Base-by-base conservation (phyloP, 1,140 invertebrate species). In the Holotrichia oblita region DNA sequence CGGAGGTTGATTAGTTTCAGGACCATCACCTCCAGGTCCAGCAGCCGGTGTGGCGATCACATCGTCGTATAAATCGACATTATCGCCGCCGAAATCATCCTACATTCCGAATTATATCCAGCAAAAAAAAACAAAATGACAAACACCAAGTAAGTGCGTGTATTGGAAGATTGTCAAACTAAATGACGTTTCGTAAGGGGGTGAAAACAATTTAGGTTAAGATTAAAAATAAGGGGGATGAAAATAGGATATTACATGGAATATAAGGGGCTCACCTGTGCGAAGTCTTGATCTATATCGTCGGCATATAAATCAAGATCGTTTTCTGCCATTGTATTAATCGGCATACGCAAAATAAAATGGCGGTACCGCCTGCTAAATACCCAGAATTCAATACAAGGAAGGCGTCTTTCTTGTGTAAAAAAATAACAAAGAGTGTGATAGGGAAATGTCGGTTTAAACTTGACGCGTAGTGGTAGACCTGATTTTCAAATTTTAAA, bases 221-320 rank as follows among this genome's bases (percentile, higher is more conserved):
- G n/a, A n/a, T n/a, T n/a, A n/a, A n/a, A n/a, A n/a, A n/a, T n/a
- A n/a, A n/a, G n/a, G n/a, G n/a, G n/a, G 48, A 3, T 79, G 55
- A 40, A 73, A 79, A 27, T 76, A 27, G 9, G 10, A 41, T 40
- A 24, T 77, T 69, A 69, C n/a, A n/a, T n/a, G 48, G 22, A 77
- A 48, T 40, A 77, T 77, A 24, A 34, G 76, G 34, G 22, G 81
- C 80, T 90, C 90, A 95, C 94, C 89, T 95, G 93, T 85, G 94
- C 94, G 90, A 98, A 98, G 90, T 97, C 95, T 87, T 96, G 94
- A 89, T 97, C 96, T 87, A 98, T 93, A 92, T 98, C 96, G 88
- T 98, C 97, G 82, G 95, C 95, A 89, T 98, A 98, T 83, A 98
- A 92, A 94, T 98, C 97, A 88, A 98, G 97, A 90, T 98, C 97